Evolutionary conservation across 2,888 invertebrate species (phyloP).

Genomic region (Drosophila greeni): DNA sequence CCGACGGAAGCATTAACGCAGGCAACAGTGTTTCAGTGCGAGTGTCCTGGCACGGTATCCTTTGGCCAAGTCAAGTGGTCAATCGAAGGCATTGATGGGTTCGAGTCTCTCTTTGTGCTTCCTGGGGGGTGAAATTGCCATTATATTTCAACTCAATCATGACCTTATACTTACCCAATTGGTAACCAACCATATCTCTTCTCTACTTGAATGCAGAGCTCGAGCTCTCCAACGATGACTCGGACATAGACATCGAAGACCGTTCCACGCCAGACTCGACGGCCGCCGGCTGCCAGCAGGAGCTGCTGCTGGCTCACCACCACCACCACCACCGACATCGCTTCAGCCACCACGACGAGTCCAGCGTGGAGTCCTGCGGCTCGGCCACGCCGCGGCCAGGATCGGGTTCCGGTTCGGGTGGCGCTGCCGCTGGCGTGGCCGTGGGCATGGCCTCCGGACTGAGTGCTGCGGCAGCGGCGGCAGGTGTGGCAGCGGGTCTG

Average conservation of each 20-base stretch:
- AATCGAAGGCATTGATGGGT: conserved; percentile 4
- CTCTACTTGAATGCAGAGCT: conserved; percentile 59
- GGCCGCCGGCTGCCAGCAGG: conserved; percentile 60
- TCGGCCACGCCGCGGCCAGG: conserved; percentile 53
- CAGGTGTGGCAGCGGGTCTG: conserved; percentile 61
- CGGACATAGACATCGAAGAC: conserved; percentile 79
- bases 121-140: background rate
- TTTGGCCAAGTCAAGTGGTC: conserved; percentile 4
- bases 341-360: conserved; percentile 70
- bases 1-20: conserved; percentile 54
- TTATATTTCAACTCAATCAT: background rate
- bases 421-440: conserved; percentile 15
- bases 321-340: conserved; percentile 52
- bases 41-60: background rate
- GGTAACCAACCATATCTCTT: background rate
- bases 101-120: background rate
- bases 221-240: conserved; percentile 78
- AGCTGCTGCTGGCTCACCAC: conserved; percentile 56
- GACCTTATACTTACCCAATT: background rate
- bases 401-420: conserved; percentile 16
- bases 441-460: conserved; percentile 18
- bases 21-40: conserved; percentile 24
- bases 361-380: conserved; percentile 74
- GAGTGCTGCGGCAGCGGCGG: conserved; percentile 55
- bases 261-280: conserved; percentile 77